Evolutionary conservation across 2,888 invertebrate species (phyloP).

Genomic region (Caenorhabditis sp.): DNA sequence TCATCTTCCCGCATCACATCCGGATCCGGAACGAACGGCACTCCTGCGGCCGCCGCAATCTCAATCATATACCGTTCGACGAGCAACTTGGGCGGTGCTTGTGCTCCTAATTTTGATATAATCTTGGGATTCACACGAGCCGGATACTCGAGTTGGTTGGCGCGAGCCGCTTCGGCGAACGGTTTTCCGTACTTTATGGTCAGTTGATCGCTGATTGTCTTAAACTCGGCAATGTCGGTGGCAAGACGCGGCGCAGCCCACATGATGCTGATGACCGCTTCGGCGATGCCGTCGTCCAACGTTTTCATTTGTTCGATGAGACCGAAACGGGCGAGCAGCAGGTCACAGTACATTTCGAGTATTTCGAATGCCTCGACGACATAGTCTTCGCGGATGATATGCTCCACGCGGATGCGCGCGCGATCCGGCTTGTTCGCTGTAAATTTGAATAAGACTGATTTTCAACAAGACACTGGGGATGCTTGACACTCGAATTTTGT

Average conservation of each 20-base stretch:
- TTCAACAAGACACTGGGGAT: too few relatives aligned
- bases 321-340: conserved; percentile 94
- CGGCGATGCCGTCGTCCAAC: conserved; percentile 93
- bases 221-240: conserved; percentile 81
- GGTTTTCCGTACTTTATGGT: conserved; percentile 93
- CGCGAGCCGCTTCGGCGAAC: conserved; percentile 90
- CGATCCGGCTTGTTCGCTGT: conserved; percentile 81
- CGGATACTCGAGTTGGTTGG: conserved; percentile 84
- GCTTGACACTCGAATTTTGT: too few relatives aligned
- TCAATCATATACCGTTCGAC: conserved; percentile 95
- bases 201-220: conserved; percentile 89
- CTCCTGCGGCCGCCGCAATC: conserved; percentile 94
- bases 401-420: conserved; percentile 97
- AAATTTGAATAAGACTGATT: too few relatives aligned
- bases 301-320: conserved; percentile 95
- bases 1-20: conserved; percentile 82
- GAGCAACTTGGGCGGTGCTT: conserved; percentile 94
- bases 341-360: conserved; percentile 98
- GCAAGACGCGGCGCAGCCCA: conserved; percentile 94
- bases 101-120: conserved; percentile 92
- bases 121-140: conserved; percentile 74
- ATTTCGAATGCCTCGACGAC: conserved; percentile 99
- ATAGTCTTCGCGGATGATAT: conserved; percentile 95
- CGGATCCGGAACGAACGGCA: conserved; percentile 95
- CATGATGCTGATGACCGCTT: conserved; percentile 94